Conservation (phyloP, 2,113 vertebrate species). For the Athene noctua region DNA sequence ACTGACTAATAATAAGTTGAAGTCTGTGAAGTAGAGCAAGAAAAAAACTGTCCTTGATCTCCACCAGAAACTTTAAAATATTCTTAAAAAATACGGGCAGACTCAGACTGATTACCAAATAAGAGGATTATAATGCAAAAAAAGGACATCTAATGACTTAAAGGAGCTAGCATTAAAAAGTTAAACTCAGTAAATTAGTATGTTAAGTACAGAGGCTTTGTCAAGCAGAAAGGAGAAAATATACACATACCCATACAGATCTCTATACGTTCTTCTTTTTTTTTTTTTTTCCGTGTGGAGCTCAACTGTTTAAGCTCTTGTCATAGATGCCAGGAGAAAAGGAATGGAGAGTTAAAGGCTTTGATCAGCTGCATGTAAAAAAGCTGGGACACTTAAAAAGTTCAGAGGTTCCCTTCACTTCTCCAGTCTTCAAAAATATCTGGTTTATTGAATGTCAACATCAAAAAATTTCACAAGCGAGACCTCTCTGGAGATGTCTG, state of each 20-base stretch:
- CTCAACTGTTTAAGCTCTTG: conserved; percentile 51
- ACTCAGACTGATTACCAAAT: conserved; percentile 55
- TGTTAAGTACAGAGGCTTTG: conserved; percentile 38
- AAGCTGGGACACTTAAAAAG: neutral
- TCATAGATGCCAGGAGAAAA: neutral
- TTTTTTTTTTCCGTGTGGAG: neutral
- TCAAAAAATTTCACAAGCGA: neutral
- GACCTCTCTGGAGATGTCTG: neutral
- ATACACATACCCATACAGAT: neutral
- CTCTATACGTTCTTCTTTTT: neutral
- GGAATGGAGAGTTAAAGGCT: neutral
- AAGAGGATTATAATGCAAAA: conserved; percentile 57
- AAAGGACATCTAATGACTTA: conserved; percentile 40
- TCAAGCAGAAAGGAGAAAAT: neutral
- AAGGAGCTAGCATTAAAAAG: conserved; percentile 46
- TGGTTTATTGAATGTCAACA: neutral
- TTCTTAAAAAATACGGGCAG: neutral
- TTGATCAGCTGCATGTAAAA: conserved; percentile 22
- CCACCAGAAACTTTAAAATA: neutral
- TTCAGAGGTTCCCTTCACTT: conserved; percentile 26
- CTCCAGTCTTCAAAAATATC: neutral
- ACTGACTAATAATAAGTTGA: neutral
- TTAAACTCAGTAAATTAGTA: conserved; percentile 52
- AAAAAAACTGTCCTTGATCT: conserved; percentile 55
- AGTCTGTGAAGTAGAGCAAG: conserved; percentile 44